A percentile compares a stretch with the other conserved stretches of the same genome.
Conservation (phyloP, 1,140 invertebrate genomes). For the Chlorops oryzae region DNA sequence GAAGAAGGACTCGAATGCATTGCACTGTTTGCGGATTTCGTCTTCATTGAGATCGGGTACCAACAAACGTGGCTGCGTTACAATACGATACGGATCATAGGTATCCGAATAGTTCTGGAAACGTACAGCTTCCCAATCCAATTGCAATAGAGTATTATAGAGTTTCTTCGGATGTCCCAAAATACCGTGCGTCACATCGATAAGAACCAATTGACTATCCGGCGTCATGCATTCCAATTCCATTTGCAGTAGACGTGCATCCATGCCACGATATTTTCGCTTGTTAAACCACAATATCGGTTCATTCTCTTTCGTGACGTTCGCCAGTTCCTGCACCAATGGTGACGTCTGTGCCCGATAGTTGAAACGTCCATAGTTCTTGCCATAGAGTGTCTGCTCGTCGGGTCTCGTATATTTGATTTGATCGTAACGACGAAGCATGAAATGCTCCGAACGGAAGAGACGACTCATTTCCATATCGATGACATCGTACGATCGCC, state of each 20-base stretch:
- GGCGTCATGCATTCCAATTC: constrained; percentile 41
- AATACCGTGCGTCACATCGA: constrained; percentile 37
- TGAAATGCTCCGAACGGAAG: constrained; percentile 41
- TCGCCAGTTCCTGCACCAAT: constrained; percentile 29
- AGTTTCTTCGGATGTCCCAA: constrained; percentile 34
- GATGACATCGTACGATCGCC: constrained; percentile 33
- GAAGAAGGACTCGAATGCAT: constrained; percentile 15
- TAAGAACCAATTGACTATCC: constrained; percentile 30
- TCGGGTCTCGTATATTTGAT: constrained; percentile 26
- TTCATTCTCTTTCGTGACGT: constrained; percentile 27
- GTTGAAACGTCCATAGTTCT: constrained; percentile 28
- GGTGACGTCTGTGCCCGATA: constrained; percentile 37
- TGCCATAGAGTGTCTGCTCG: constrained; percentile 31
- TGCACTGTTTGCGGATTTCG: constrained; percentile 6
- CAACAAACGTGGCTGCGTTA: constrained; percentile 27
- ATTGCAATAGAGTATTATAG: constrained; percentile 30
- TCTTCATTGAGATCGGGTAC: constrained; percentile 26
- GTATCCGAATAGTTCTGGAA: constrained; percentile 23
- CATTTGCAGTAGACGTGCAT: constrained; percentile 27
- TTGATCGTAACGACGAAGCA: constrained; percentile 18
- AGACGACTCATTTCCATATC: constrained; percentile 40
- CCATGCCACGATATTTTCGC: constrained; percentile 38
- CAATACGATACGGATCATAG: constrained; percentile 34
- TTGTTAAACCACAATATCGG: constrained; percentile 42
- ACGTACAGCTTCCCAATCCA: constrained; percentile 32